Percentiles rank a stretch among this genome's conserved stretches.
These are phyloP conservation scores for Nesoenas mayeri DNA, from an alignment of 2,113 vertebrate genomes.

Conservation along the genomic window DNA sequence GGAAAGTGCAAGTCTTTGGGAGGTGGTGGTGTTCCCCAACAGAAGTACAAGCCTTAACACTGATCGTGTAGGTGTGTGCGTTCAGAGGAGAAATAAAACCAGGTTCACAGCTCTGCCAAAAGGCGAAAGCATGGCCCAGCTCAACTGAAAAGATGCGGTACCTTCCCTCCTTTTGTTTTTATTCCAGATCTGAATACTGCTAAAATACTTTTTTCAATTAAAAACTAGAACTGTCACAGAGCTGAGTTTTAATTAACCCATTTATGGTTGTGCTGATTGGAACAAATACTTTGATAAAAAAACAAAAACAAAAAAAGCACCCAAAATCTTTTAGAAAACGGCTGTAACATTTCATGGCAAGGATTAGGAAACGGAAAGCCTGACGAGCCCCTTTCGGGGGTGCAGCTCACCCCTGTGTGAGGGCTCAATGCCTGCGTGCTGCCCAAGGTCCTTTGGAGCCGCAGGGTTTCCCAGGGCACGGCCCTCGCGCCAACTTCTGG, in stretches of 20 bases:
- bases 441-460: not conserved
- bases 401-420: not conserved
- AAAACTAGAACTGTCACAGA: slow-evolving; percentile 12
- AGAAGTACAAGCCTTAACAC: slow-evolving; percentile 51
- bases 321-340: not conserved
- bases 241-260: not conserved
- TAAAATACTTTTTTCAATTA: not conserved
- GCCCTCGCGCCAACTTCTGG: not conserved
- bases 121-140: not conserved
- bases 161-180: not conserved
- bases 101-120: slow-evolving; percentile 43
- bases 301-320: not conserved
- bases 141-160: not conserved
- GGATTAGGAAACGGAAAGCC: not conserved
- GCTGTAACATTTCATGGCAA: not conserved
- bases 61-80: not conserved
- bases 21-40: slow-evolving; percentile 57
- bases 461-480: not conserved
- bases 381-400: not conserved
- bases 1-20: slow-evolving; percentile 64
- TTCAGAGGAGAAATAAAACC: slow-evolving; percentile 44
- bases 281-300: not conserved
- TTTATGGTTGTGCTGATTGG: not conserved
- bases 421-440: not conserved
- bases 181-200: not conserved